Evolutionary conservation across 2,113 vertebrate species (phyloP).

Genomic region (Siniperca knerii): DNA sequence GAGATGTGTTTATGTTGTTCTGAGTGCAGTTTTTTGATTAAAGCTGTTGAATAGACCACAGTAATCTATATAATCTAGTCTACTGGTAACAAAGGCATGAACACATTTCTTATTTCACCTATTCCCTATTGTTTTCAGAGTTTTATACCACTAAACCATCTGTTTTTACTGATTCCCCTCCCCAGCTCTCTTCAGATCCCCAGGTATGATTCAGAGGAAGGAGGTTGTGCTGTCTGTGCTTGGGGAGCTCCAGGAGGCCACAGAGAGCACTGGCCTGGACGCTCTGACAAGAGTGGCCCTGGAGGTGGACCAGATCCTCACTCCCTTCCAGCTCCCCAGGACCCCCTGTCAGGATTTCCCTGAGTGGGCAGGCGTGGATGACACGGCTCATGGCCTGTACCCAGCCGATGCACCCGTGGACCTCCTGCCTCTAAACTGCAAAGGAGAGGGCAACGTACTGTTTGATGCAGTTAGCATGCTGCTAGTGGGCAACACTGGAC

Average conservation of each 20-base stretch:
- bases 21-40: conserved; percentile 1
- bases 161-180: not conserved
- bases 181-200: conserved; percentile 32
- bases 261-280: conserved; percentile 89
- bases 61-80: conserved; percentile 3
- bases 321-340: conserved; percentile 86
- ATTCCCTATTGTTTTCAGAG: not conserved
- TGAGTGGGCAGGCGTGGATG: conserved; percentile 89
- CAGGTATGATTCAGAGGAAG: conserved; percentile 91
- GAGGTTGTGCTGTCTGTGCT: conserved; percentile 92
- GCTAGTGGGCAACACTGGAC: conserved; percentile 87
- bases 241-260: conserved; percentile 93
- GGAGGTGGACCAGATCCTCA: conserved; percentile 87
- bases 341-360: conserved; percentile 82
- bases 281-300: conserved; percentile 85
- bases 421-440: conserved; percentile 91
- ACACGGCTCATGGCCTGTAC: conserved; percentile 88
- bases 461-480: conserved; percentile 93
- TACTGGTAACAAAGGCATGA: not conserved
- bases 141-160: not conserved
- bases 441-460: conserved; percentile 91
- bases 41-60: conserved; percentile 7
- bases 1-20: not conserved
- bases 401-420: conserved; percentile 90
- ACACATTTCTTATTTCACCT: not conserved